A percentile compares a stretch with the other conserved stretches of the same genome.
These are phyloP conservation scores for Esox masquinongy DNA, from an alignment of 2,797 vertebrate species.

Conservation along the genomic window DNA sequence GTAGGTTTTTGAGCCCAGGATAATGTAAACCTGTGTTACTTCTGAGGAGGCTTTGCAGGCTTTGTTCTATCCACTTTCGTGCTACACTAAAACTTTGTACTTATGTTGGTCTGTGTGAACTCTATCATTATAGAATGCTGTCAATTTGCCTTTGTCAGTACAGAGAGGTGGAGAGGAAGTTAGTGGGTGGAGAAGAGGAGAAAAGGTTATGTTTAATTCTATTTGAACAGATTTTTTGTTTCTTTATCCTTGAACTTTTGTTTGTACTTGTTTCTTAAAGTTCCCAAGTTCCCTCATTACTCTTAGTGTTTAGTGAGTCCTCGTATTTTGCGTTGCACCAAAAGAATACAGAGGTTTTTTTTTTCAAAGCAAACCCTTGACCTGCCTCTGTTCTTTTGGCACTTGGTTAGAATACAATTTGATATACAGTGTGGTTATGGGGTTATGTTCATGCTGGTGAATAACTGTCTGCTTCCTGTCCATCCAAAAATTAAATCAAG, in stretches of 20 bases:
- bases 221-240: background rate
- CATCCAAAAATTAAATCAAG: slow-evolving; percentile 61
- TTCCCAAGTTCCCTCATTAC: background rate
- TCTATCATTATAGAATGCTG: slow-evolving; percentile 66
- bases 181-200: background rate
- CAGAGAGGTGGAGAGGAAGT: slow-evolving; percentile 50
- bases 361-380: background rate
- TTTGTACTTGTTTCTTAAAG: slow-evolving; percentile 30
- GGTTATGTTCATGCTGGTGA: slow-evolving; percentile 55
- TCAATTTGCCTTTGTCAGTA: slow-evolving; percentile 69
- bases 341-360: background rate
- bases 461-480: slow-evolving; percentile 46
- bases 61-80: slow-evolving; percentile 75
- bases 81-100: slow-evolving; percentile 58
- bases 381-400: background rate
- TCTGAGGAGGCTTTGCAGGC: slow-evolving; percentile 70
- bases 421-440: slow-evolving; percentile 61
- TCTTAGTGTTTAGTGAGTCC: background rate
- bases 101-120: slow-evolving; percentile 60
- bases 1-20: slow-evolving; percentile 24
- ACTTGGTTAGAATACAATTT: slow-evolving; percentile 29
- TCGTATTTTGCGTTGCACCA: background rate
- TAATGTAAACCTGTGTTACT: slow-evolving; percentile 77
- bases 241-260: slow-evolving; percentile 14
- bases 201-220: background rate